phyloP scores from a whole-genome alignment of 2,888 invertebrate species.

The Drosophila gaucha region DNA sequence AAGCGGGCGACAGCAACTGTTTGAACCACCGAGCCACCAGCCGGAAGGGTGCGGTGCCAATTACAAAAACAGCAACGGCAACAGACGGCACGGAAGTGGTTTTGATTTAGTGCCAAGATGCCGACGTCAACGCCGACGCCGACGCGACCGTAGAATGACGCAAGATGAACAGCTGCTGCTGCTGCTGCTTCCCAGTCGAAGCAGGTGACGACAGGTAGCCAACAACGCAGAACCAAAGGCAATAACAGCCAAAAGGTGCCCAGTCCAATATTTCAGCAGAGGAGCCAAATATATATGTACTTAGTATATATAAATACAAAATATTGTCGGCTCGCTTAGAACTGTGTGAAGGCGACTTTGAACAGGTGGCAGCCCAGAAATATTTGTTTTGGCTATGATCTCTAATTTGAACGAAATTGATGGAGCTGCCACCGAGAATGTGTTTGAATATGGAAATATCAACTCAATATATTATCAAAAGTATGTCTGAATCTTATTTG shows the following conservation, averaged over 20 bases:
- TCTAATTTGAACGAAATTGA: neutral
- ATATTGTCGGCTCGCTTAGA: constrained; percentile 42
- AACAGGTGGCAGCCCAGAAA: constrained; percentile 42
- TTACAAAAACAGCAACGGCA: constrained; percentile 34
- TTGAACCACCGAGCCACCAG: constrained; percentile 31
- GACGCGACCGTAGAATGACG: constrained; percentile 38
- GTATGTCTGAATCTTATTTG: neutral
- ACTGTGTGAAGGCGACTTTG: constrained; percentile 26
- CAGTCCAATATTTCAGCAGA: constrained; percentile 16
- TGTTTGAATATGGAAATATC: constrained; percentile 3
- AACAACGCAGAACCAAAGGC: constrained; percentile 6
- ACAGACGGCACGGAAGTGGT: constrained; percentile 70
- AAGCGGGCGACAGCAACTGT: constrained; percentile 36
- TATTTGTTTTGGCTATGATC: constrained; percentile 10
- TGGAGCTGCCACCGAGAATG: constrained; percentile 3
- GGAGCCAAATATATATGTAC: constrained; percentile 1
- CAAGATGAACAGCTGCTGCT: constrained; percentile 65
- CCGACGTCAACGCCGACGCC: constrained; percentile 20
- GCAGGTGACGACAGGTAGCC: constrained; percentile 68
- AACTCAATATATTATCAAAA: neutral
- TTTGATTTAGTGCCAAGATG: constrained; percentile 71
- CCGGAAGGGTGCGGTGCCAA: constrained; percentile 48
- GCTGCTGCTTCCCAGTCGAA: constrained; percentile 57
- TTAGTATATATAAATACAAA: neutral
- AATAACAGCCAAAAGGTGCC: constrained; percentile 9